These are phyloP conservation scores for Epinephelus awoara DNA, from an alignment of 2,797 vertebrate species.

Conservation along the genomic window DNA sequence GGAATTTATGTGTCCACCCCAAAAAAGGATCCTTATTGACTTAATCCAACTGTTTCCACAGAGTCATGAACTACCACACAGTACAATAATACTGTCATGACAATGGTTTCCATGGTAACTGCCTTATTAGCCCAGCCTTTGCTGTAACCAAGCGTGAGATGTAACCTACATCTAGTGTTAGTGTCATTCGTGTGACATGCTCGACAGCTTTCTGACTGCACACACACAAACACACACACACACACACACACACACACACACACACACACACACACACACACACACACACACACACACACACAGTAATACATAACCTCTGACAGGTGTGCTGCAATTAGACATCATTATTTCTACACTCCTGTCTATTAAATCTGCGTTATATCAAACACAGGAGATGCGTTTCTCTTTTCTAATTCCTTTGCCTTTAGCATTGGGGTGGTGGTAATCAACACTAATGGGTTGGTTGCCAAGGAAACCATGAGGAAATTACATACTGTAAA, in stretches of 20 bases:
- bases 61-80: slow-evolving; percentile 24
- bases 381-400: slow-evolving; percentile 2
- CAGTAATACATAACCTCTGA: not conserved
- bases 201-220: not conserved
- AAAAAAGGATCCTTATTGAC: too few species aligned
- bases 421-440: not conserved
- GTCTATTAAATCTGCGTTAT: not conserved
- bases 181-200: slow-evolving; percentile 12
- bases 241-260: slow-evolving; percentile 8
- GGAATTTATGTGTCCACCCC: too few species aligned
- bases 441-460: slow-evolving; percentile 18
- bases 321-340: not conserved
- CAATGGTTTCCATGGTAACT: slow-evolving; percentile 73
- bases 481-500: slow-evolving; percentile 1
- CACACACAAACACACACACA: slow-evolving; percentile 9
- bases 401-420: not conserved
- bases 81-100: slow-evolving; percentile 29
- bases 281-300: not conserved
- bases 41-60: too few species aligned
- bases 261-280: not conserved
- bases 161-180: slow-evolving; percentile 33
- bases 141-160: slow-evolving; percentile 36
- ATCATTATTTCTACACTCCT: not conserved
- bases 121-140: slow-evolving; percentile 43
- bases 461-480: slow-evolving; percentile 24